Evolutionary conservation across 2,797 vertebrate genomes (phyloP), one percentile per base, ranked within the genome.

Genomic region (Rhinophrynus dorsalis): DNA sequence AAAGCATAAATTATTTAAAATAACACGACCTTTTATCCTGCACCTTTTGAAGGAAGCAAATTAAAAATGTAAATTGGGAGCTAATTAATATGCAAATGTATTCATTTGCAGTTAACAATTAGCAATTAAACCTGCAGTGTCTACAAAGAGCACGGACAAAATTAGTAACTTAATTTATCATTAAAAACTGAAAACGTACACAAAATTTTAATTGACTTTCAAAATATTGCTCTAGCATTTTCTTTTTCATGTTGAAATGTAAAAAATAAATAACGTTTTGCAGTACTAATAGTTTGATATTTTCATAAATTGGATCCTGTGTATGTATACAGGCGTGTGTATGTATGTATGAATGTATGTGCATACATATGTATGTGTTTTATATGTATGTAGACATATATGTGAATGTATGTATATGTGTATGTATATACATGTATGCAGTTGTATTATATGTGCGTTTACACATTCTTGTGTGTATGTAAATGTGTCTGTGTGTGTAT

Each of bases 61-160:
- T 98, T 97, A 98, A 98, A 98, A 97, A 98, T 98, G 96, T 95
- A 98, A 98, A 98, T 98, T 96, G 89, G 92, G 90, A 91, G 87
- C 92, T 96, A 93, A 98, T 98, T 98, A 98, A 98, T 98, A 98
- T 98, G 96, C 95, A 98, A 97, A 98, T 98, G 87, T 98, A 98
- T 98, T 96, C 94, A 90, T 95, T 95, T 91, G 82, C 93, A 94
- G 95, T 97, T 98, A 98, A 98, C 95, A 97, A 98, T 98, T 98
- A 98, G 95, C 96, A 98, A 98, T 98, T 98, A 98, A 97, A 97
- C 94, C 93, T 92, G 92, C 94, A 96, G 94, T 96, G 95, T 97
- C 94, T 98, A 93, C 93, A 95, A 97, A 96, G 94, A 96, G 94
- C 94, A 92, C 87, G 90, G 94, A 93, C 93, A 94, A 95, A 97